A percentile compares a stretch with the other conserved stretches of the same genome.
Conservation (phyloP, 2,888 invertebrate species). For the Empis livida region DNA sequence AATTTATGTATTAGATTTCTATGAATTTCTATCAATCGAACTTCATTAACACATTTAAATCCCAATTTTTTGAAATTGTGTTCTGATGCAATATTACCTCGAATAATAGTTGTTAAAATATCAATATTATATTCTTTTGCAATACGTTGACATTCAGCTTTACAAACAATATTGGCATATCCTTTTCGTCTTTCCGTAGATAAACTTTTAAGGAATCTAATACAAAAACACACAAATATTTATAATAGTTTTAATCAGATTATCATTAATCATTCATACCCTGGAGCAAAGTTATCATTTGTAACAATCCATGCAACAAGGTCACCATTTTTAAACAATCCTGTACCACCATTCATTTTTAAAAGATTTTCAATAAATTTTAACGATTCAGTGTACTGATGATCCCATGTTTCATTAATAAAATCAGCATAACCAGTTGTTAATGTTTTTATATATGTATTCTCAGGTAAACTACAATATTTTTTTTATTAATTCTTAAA, state of each 20-base stretch:
- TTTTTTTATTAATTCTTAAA: too few species aligned
- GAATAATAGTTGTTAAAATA: background rate
- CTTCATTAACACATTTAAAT: background rate
- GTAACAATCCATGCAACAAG: conserved; percentile 5
- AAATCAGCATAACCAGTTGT: conserved; percentile 2
- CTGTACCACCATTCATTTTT: conserved; percentile 4
- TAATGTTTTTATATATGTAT: background rate
- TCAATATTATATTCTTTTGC: background rate
- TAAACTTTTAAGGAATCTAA: conserved; percentile 2
- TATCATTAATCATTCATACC: background rate
- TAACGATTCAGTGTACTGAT: conserved; percentile 4
- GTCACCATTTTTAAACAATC: conserved; percentile 3
- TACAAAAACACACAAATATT: too few species aligned
- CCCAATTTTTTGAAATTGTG: conserved; percentile 1
- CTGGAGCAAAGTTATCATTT: conserved; percentile 5
- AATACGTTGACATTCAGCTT: conserved; percentile 2
- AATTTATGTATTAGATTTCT: too few species aligned
- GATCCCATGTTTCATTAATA: conserved; percentile 7
- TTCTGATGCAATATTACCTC: conserved; percentile 2
- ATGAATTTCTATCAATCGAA: background rate
- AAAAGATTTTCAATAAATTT: conserved; percentile 4
- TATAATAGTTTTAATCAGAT: background rate
- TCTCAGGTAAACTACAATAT: background rate
- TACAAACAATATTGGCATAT: conserved; percentile 3
- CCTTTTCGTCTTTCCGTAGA: conserved; percentile 2